A percentile compares a stretch with the other conserved stretches of the same genome.
Conservation (phyloP, 2,888 invertebrate species). For the Pterostichus niger region DNA sequence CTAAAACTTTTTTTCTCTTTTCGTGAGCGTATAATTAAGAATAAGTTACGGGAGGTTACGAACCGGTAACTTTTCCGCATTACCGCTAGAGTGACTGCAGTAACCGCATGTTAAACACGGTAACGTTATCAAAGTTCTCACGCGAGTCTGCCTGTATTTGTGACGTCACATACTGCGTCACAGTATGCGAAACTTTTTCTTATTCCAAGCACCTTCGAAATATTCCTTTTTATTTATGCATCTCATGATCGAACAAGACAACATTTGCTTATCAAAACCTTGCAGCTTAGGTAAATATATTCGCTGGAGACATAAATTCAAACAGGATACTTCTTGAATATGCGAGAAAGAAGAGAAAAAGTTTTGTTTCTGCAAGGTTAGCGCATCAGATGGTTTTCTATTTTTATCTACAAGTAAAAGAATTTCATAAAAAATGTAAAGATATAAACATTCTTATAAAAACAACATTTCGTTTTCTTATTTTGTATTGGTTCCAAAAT, state of each 20-base stretch:
- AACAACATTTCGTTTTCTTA: no score
- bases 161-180: conserved; percentile 44
- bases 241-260: conserved; percentile 24
- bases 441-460: neutral
- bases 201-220: conserved; percentile 26
- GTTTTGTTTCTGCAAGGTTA: conserved; percentile 13
- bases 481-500: neutral
- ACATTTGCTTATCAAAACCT: conserved; percentile 21
- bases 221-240: conserved; percentile 27
- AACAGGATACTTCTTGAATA: conserved; percentile 15
- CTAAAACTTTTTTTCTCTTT: neutral
- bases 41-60: conserved; percentile 36
- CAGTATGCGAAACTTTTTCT: neutral
- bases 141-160: conserved; percentile 9
- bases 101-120: conserved; percentile 12
- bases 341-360: conserved; percentile 30
- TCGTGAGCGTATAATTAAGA: conserved; percentile 25
- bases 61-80: conserved; percentile 46
- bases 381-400: conserved; percentile 24
- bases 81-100: conserved; percentile 42
- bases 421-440: conserved; percentile 3
- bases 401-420: conserved; percentile 33
- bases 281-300: conserved; percentile 27
- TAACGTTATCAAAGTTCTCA: conserved; percentile 7
- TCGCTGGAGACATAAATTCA: neutral